A percentile compares a stretch with the other conserved stretches of the same genome.
phyloP scores from a whole-genome alignment of 2,888 invertebrate species.

The Agrochola circellaris region DNA sequence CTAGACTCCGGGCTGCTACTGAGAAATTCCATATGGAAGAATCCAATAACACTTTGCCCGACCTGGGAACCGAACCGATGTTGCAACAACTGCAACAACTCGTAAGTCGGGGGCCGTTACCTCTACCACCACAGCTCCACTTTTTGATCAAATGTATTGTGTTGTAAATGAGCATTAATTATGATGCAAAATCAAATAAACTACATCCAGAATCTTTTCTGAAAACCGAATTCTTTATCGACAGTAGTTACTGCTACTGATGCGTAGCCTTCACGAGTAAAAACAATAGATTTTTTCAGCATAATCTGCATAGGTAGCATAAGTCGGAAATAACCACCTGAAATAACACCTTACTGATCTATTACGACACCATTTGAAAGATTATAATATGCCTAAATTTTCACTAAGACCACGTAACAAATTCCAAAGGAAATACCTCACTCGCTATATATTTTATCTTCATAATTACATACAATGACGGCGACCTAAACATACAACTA shows the following conservation, averaged over 20 bases:
- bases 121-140: background rate
- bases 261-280: background rate
- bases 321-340: too few relatives aligned
- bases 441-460: constrained; percentile 9
- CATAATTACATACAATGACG: constrained; percentile 27
- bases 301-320: too few relatives aligned
- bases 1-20: too few relatives aligned
- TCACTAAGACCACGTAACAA: background rate
- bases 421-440: constrained; percentile 26
- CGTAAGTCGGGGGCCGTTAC: too few relatives aligned
- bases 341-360: constrained; percentile 17
- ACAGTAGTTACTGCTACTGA: background rate
- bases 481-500: background rate
- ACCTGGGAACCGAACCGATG: too few relatives aligned
- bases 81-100: too few relatives aligned
- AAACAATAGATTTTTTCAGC: constrained; percentile 1
- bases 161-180: background rate
- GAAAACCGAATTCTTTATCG: background rate
- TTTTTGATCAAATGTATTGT: background rate
- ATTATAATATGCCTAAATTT: background rate
- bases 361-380: background rate
- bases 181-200: background rate
- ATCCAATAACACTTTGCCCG: too few relatives aligned
- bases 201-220: background rate
- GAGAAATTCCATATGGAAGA: too few relatives aligned